Evolutionary conservation across 1,140 invertebrate species (phyloP).

Genomic region (Brachionus sp.): DNA sequence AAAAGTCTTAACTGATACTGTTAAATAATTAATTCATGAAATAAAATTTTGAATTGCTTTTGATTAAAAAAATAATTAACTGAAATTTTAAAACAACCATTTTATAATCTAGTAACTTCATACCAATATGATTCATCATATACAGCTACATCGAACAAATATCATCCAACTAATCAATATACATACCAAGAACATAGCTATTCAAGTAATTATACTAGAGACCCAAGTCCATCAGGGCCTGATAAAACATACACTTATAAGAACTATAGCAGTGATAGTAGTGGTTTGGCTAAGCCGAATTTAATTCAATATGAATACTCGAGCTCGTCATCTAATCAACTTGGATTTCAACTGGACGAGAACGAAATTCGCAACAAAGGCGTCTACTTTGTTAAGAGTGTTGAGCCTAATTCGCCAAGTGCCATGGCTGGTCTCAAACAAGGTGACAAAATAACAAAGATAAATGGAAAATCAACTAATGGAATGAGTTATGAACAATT

Average conservation of each 20-base stretch:
- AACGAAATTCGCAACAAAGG: conserved; percentile 13
- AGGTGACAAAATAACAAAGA: conserved; percentile 44
- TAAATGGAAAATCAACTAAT: conserved; percentile 42
- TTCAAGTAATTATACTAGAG: conserved; percentile 14
- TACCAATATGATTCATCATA: conserved; percentile 40
- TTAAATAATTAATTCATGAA: no score
- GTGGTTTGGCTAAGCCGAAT: neutral
- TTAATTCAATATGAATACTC: neutral
- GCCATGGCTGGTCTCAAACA: conserved; percentile 23
- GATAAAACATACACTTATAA: neutral
- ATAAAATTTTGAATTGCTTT: no score
- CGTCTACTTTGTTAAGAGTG: conserved; percentile 20
- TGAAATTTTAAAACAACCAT: neutral
- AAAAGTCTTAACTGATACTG: no score
- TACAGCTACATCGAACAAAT: neutral
- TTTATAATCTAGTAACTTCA: neutral
- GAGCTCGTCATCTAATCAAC: neutral
- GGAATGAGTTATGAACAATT: conserved; percentile 44
- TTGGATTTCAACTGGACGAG: conserved; percentile 34
- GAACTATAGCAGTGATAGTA: conserved; percentile 10
- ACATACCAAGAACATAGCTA: neutral
- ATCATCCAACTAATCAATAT: neutral
- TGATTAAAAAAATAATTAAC: no score
- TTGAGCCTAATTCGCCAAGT: conserved; percentile 1
- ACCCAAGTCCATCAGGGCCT: neutral